Base-by-base conservation (phyloP, 2,888 invertebrate genomes). In the Hyppa rectilinea region DNA sequence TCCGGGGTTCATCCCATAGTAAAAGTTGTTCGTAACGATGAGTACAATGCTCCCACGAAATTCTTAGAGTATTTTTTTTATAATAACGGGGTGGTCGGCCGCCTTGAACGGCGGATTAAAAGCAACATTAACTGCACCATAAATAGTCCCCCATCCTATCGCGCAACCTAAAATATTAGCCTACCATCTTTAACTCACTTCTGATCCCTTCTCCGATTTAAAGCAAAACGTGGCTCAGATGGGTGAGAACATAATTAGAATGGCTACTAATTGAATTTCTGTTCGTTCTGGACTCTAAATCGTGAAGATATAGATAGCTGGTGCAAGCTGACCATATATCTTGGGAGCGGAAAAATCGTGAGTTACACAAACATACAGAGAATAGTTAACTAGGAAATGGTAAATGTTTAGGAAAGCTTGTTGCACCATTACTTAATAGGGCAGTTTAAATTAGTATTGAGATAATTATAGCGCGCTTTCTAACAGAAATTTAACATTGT, bases 161-260 rank as follows among this genome's bases (percentile, higher is more conserved):
- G 34, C 20, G 34, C n/a, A 36, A 59, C n/a, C 4, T 69, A 50
- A 50, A 81, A 40, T 50, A 77, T 61, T 47, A 38, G 36, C 55
- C 43, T n/a, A 53, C 68, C 56, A 50, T 53, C 31, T n/a, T 20
- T 38, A 50, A 31, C 26, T 49, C 9, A 26, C 29, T 31, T 29
- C 49, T 71, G 71, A 67, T 78, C 14, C 4, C 23, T n/a, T 17
- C 34, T 43, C 10, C 40, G 82, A 82, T 79, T 68, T 29, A 47
- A 31, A 55, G 63, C 45, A 82, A 82, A 79, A 61, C 82, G 66
- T 64, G 79, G 79, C 45, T 78, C 73, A 61, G 82, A 79, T 79
- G 78, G 82, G 79, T 79, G 82, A 82, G 79, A 79, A 78, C 64
- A 71, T 79, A 79, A 79, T 79, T 79, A 79, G 82, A 67, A 53